Percentiles rank a stretch among this genome's conserved stretches.
Evolutionary conservation across 2,888 invertebrate species (phyloP).

Genomic region (Drosophila anomalipes): DNA sequence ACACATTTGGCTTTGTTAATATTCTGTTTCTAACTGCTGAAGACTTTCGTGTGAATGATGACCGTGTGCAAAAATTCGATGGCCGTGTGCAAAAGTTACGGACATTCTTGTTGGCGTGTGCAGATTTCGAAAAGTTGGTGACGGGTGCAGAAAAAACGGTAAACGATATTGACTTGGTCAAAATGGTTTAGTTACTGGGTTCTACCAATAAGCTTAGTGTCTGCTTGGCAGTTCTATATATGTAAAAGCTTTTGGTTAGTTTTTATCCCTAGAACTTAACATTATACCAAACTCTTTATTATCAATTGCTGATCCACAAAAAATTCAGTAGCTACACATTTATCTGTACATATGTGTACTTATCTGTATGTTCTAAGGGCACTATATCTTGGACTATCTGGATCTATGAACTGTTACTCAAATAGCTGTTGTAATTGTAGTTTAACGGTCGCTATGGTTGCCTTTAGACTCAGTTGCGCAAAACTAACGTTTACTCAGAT

Average conservation of each 20-base stretch:
- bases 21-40: conserved; percentile 66
- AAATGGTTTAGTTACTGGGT: conserved; percentile 56
- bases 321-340: neutral
- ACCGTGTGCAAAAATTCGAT: conserved; percentile 58
- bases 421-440: neutral
- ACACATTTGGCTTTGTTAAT: conserved; percentile 64
- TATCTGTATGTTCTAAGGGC: neutral
- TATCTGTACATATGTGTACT: neutral
- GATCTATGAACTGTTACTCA: too few species aligned
- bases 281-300: neutral
- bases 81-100: conserved; percentile 70
- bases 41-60: conserved; percentile 30
- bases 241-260: conserved; percentile 11
- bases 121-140: conserved; percentile 57
- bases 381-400: neutral
- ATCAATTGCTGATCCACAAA: neutral
- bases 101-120: conserved; percentile 60
- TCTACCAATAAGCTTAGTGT: neutral
- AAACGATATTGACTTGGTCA: conserved; percentile 51
- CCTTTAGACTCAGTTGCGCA: neutral
- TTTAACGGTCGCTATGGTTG: neutral
- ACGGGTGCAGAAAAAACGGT: conserved; percentile 54
- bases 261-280: neutral
- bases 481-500: neutral
- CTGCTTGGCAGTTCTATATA: neutral